Evolutionary conservation across 2,888 invertebrate species (phyloP), one percentile per base, ranked within the genome.

Genomic region (Ochlodes sylvanus): DNA sequence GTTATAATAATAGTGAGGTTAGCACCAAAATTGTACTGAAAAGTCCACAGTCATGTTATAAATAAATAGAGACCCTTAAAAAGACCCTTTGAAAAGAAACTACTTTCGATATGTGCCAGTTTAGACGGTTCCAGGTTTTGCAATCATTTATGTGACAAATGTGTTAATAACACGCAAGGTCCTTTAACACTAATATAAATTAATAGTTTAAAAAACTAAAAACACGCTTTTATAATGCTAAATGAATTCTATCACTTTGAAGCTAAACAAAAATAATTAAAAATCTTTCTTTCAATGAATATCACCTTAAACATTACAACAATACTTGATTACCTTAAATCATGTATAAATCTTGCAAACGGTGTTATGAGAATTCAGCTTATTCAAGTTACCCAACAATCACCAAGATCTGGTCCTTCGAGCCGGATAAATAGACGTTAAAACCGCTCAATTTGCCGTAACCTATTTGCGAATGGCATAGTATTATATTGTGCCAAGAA

Each of bases 401-500:
- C 38, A 57, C 52, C 50, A 52, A 17, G 19, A 54, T 66, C 44
- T 60, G 60, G 66, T 54, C 66, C 66, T 60, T 66, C 66, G 66
- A 58, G 57, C 65, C 41, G 65, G 57, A 65, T 65, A 58, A 65
- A 58, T 52, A 65, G 58, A 65, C 58, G 58, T 58, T 65, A 65
- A 65, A 65, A 65, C 27, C 58, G 58, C 65, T 65, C 65, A 58
- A 65, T 58, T 38, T 57, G 21, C 58, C 58, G 65, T 65, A 57
- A 65, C 65, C 65, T 50, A 58, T 58, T 58, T 65, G 65, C 17
- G 27, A 65, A 65, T 65, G 58, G 57, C 65, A 58, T 65, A n/a
- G n/a, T n/a, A n/a, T n/a, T n/a, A 64, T 57, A 65, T 65, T 58
- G 57, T 65, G 65, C 65, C 65, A 65, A 65, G 56, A 64, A 47